These are phyloP conservation scores for Bombus confusus DNA, from an alignment of 1,140 invertebrate genomes.

Conservation along the genomic window DNA sequence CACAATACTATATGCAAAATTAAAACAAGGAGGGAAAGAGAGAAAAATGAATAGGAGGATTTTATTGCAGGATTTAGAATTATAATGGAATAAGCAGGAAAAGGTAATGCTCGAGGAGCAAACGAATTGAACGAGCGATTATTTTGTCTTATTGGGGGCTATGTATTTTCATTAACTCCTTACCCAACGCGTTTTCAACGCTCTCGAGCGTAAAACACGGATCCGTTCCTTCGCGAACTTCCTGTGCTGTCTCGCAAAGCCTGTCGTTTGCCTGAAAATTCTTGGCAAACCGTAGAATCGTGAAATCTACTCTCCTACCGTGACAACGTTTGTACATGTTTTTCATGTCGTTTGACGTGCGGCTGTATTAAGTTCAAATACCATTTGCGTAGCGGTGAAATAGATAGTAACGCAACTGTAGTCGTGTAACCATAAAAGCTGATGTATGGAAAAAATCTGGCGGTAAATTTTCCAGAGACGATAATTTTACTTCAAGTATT, in stretches of 20 bases:
- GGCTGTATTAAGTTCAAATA: neutral
- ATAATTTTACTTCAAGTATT: neutral
- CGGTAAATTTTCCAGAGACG: neutral
- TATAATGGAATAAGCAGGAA: neutral
- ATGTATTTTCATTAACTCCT: conserved; percentile 29
- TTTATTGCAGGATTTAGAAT: neutral
- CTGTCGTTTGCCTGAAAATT: neutral
- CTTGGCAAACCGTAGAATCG: conserved; percentile 14
- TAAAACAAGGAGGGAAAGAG: neutral
- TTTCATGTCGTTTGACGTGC: neutral
- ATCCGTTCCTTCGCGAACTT: conserved; percentile 2
- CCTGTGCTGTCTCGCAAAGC: neutral
- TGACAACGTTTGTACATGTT: neutral
- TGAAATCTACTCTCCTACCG: neutral
- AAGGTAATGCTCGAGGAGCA: too few relatives aligned
- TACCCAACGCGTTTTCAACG: neutral
- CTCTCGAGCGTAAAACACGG: neutral
- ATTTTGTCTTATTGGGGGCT: conserved; percentile 21
- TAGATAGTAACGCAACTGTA: too few relatives aligned
- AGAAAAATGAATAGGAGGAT: too few relatives aligned
- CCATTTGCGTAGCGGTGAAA: too few relatives aligned
- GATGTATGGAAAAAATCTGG: neutral
- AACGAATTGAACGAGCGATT: conserved; percentile 14
- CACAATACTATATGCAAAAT: neutral
- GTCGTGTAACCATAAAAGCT: neutral